A percentile compares a stretch with the other conserved stretches of the same genome.
Conservation (phyloP, 2,888 invertebrate genomes). For the Spatulosminthurus flaviceps region DNA sequence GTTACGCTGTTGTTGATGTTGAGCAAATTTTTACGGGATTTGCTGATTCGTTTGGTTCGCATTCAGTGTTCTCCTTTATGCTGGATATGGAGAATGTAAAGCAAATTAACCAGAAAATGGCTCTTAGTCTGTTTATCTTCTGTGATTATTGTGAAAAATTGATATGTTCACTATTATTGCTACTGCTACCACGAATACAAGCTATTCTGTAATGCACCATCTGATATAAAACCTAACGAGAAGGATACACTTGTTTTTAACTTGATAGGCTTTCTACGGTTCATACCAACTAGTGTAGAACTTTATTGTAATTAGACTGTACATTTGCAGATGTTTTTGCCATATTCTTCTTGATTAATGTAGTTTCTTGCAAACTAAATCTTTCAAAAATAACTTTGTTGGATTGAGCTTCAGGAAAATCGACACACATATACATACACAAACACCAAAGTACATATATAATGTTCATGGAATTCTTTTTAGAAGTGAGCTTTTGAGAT, state of each 20-base stretch:
- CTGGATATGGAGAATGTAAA: background rate
- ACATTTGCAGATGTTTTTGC: constrained; percentile 3
- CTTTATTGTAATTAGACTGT: background rate
- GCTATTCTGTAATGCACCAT: background rate
- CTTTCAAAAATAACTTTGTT: background rate
- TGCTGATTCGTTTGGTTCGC: background rate
- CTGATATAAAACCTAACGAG: background rate
- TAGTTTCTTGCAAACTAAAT: background rate
- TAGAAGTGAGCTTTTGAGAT: constrained; percentile 15
- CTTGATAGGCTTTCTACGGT: background rate
- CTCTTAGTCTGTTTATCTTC: constrained; percentile 22
- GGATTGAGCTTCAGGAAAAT: background rate
- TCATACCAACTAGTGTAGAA: background rate
- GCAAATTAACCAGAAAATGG: background rate
- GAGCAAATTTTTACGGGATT: background rate
- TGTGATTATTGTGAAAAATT: constrained; percentile 29
- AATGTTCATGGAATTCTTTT: background rate
- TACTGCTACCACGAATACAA: too few species aligned
- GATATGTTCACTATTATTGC: background rate
- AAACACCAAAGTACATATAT: background rate
- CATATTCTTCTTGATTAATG: constrained; percentile 25
- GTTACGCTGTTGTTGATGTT: background rate
- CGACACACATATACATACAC: background rate
- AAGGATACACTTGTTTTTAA: constrained; percentile 13
- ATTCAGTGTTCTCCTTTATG: background rate